Percentiles rank a stretch among this genome's conserved stretches.
phyloP scores from a whole-genome alignment of 1,140 invertebrate species.

The Drosophila nebulosa region DNA sequence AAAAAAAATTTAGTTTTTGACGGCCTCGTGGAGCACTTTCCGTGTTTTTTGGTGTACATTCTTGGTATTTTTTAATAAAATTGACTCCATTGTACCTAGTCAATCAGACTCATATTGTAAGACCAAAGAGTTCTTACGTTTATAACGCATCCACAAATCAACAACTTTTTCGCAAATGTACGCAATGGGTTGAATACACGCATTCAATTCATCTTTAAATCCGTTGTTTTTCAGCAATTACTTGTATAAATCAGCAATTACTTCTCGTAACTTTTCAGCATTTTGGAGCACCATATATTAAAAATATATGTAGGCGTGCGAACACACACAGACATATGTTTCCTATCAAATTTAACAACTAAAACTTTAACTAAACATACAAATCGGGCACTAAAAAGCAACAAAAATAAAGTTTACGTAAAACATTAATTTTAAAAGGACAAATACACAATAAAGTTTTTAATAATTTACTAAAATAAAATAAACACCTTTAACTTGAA shows the following conservation, averaged over 20 bases:
- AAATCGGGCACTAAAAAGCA: conserved; percentile 7
- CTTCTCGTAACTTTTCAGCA: conserved; percentile 21
- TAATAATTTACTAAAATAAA: too few relatives aligned
- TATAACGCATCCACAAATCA: conserved; percentile 20
- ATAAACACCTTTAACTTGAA: conserved; percentile 6
- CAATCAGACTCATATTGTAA: conserved; percentile 20
- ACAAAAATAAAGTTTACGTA: conserved; percentile 7
- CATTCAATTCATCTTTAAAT: conserved; percentile 11
- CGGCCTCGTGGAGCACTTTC: conserved; percentile 10
- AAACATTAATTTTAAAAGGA: too few relatives aligned
- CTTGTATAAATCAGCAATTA: conserved; percentile 18
- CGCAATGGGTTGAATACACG: conserved; percentile 12
- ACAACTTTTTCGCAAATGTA: conserved; percentile 28
- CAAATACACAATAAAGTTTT: too few relatives aligned
- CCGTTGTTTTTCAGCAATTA: conserved; percentile 17
- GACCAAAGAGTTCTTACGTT: conserved; percentile 17
- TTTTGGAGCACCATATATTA: conserved; percentile 21
- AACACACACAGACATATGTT: conserved; percentile 13
- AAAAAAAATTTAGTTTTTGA: conserved; percentile 30
- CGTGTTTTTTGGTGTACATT: conserved; percentile 1
- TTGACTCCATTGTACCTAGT: conserved; percentile 19
- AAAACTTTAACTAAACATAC: conserved; percentile 11
- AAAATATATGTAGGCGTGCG: conserved; percentile 11
- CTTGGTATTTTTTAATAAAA: conserved; percentile 10
- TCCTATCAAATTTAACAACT: background rate